A percentile compares a stretch with the other conserved stretches of the same genome.
These are phyloP conservation scores for Sebastes itinus DNA, from an alignment of 2,797 vertebrate genomes.

Conservation along the genomic window DNA sequence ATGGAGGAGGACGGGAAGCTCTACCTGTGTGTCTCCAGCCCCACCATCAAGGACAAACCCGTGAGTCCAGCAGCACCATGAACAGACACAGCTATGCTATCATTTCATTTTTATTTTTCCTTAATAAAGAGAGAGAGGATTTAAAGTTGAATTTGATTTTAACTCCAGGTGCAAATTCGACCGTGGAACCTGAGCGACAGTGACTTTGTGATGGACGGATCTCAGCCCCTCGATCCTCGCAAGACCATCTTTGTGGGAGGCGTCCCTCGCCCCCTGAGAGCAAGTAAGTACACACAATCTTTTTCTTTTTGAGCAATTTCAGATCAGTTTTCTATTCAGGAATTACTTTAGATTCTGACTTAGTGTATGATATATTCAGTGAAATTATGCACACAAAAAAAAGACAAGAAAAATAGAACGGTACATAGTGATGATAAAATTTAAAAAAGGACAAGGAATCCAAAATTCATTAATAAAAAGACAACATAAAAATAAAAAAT, in stretches of 20 bases:
- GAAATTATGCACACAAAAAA: no score
- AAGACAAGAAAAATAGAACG: no score
- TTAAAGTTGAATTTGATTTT: not conserved
- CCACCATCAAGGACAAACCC: slow-evolving; percentile 99
- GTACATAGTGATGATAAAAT: no score
- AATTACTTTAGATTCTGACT: not conserved
- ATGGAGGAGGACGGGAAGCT: slow-evolving; percentile 99
- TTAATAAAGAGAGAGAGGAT: not conserved
- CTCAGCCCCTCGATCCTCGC: slow-evolving; percentile 97
- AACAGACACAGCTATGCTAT: not conserved
- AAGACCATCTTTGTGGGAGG: slow-evolving; percentile 99
- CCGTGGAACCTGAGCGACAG: slow-evolving; percentile 99
- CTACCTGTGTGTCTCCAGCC: slow-evolving; percentile 98
- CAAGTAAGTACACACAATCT: slow-evolving; percentile 81
- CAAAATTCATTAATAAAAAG: no score
- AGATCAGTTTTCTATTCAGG: not conserved
- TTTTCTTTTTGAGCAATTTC: not conserved
- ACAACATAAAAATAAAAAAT: no score
- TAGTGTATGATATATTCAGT: no score
- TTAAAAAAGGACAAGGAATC: no score
- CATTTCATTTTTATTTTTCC: no score
- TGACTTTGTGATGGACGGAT: slow-evolving; percentile 99
- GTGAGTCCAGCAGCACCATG: slow-evolving; percentile 81
- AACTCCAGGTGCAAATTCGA: slow-evolving; percentile 93
- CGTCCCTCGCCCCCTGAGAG: slow-evolving; percentile 95